These are phyloP conservation scores for Paedocypris sp. DNA, from an alignment of 2,113 vertebrate species.

Conservation along the genomic window DNA sequence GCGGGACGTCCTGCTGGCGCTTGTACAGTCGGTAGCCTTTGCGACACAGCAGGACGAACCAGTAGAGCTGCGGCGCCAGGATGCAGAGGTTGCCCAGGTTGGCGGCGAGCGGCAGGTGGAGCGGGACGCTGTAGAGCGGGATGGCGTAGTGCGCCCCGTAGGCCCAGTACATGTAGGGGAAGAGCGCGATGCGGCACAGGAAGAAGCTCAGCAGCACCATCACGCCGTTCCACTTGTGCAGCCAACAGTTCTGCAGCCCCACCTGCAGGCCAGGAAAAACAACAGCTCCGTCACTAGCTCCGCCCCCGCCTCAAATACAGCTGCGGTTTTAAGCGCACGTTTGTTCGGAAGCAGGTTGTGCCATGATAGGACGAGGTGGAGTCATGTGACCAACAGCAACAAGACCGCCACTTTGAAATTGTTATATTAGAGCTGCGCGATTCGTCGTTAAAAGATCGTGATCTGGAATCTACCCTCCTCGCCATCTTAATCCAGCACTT, in stretches of 20 bases:
- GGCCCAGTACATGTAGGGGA: slow-evolving; percentile 91
- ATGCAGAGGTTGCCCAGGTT: slow-evolving; percentile 81
- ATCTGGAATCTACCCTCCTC: no score
- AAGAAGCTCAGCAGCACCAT: slow-evolving; percentile 85
- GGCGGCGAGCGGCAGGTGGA: slow-evolving; percentile 74
- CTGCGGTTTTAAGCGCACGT: no score
- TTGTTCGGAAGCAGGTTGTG: no score
- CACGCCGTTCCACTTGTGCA: slow-evolving; percentile 85
- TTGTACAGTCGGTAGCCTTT: slow-evolving; percentile 77
- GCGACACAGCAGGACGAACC: slow-evolving; percentile 84
- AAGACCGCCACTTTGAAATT: no score
- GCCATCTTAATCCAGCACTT: no score
- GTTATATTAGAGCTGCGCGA: no score
- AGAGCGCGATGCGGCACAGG: slow-evolving; percentile 83
- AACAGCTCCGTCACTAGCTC: no score
- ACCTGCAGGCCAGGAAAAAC: slow-evolving; percentile 56
- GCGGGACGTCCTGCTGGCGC: slow-evolving; percentile 46
- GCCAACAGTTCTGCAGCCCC: slow-evolving; percentile 75
- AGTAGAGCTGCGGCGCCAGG: slow-evolving; percentile 91
- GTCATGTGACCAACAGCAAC: no score
- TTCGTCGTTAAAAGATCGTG: no score
- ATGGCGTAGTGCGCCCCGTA: slow-evolving; percentile 73
- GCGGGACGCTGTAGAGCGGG: slow-evolving; percentile 71
- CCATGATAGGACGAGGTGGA: no score
- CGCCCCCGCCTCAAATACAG: no score